Percentiles rank a stretch among this genome's conserved stretches.
phyloP scores from a whole-genome alignment of 1,140 invertebrate species.

The Octopus bimaculoides region DNA sequence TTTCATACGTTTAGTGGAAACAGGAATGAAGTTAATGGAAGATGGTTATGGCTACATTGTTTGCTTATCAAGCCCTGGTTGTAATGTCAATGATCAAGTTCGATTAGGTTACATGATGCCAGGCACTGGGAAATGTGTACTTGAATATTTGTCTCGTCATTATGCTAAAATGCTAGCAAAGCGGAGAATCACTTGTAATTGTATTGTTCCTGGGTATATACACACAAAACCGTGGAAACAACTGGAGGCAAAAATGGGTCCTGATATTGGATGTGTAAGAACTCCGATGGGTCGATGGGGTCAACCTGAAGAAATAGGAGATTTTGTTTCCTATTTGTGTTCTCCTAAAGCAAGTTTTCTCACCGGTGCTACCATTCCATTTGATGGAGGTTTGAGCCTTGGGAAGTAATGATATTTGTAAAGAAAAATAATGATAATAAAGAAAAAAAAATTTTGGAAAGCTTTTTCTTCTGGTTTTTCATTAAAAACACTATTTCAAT shows the following conservation, averaged over 20 bases:
- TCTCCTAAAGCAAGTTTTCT: conserved; percentile 5
- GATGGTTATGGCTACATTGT: not conserved
- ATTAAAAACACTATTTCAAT: too few species aligned
- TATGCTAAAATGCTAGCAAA: conserved; percentile 4
- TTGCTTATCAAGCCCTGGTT: not conserved
- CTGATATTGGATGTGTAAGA: not conserved
- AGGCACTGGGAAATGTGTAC: not conserved
- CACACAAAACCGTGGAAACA: conserved; percentile 2
- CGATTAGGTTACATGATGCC: conserved; percentile 6
- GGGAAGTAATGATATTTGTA: not conserved
- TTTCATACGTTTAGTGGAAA: conserved; percentile 7
- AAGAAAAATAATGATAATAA: too few species aligned
- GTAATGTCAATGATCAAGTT: not conserved
- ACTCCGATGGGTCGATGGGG: not conserved
- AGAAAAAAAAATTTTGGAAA: too few species aligned
- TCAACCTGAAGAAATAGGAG: conserved; percentile 3
- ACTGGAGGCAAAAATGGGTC: not conserved
- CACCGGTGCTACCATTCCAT: conserved; percentile 9
- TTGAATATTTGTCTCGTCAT: conserved; percentile 12
- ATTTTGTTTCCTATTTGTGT: not conserved
- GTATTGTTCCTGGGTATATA: conserved; percentile 9
- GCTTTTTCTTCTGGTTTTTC: too few species aligned
- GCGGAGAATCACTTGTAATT: conserved; percentile 8
- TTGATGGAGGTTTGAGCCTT: conserved; percentile 9
- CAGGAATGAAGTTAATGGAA: conserved; percentile 1